phyloP scores from a whole-genome alignment of 2,888 invertebrate genomes.

The Gryllus longicercus region DNA sequence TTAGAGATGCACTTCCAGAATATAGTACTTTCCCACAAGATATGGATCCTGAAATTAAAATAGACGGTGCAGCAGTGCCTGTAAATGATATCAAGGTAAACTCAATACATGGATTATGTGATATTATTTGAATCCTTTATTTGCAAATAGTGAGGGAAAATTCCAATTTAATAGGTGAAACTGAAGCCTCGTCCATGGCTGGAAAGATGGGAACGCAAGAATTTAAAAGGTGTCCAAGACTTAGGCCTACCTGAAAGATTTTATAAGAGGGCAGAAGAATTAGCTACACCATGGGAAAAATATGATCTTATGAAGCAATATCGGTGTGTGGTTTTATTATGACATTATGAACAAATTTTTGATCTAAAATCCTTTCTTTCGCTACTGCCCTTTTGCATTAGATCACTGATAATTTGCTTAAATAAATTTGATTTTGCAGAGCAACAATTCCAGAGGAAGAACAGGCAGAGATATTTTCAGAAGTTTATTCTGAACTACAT shows the following conservation, averaged over 20 bases:
- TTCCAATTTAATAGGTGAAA: slow-evolving; percentile 53
- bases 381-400: not conserved
- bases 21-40: slow-evolving; percentile 90
- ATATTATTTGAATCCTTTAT: not conserved
- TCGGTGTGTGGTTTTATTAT: slow-evolving; percentile 53
- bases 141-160: too few species aligned
- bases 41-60: slow-evolving; percentile 78
- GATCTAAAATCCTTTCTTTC: not conserved
- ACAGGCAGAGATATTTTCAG: slow-evolving; percentile 77
- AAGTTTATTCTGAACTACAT: slow-evolving; percentile 73
- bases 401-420: not conserved
- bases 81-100: slow-evolving; percentile 68
- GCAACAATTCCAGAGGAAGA: slow-evolving; percentile 84
- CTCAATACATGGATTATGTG: not conserved
- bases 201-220: slow-evolving; percentile 80
- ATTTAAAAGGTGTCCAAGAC: slow-evolving; percentile 69
- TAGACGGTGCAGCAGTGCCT: slow-evolving; percentile 74
- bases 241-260: slow-evolving; percentile 49
- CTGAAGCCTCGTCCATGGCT: slow-evolving; percentile 84
- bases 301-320: slow-evolving; percentile 93
- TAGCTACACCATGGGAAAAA: slow-evolving; percentile 77
- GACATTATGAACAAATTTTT: not conserved
- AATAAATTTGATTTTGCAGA: slow-evolving; percentile 49
- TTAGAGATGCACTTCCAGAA: slow-evolving; percentile 85
- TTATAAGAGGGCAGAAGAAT: slow-evolving; percentile 52